Percentiles rank a stretch among this genome's conserved stretches.
phyloP scores from a whole-genome alignment of 2,888 invertebrate genomes.

The Morinoia aosen region DNA sequence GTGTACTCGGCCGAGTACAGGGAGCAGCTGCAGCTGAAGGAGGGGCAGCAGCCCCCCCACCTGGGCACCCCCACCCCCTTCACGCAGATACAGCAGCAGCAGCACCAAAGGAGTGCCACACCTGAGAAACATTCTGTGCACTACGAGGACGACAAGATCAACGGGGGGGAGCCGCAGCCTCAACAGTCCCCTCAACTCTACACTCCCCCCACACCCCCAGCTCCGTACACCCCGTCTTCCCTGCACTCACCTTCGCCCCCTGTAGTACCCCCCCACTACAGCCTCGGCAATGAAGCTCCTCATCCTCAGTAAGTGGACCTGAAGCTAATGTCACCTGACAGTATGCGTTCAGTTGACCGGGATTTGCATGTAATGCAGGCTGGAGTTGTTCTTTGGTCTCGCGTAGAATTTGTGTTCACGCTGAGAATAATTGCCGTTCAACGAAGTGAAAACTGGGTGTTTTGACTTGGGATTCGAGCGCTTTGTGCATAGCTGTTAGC shows the following conservation, averaged over 20 bases:
- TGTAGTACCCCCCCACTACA: background rate
- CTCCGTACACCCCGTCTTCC: background rate
- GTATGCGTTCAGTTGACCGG: too few relatives aligned
- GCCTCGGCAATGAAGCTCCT: background rate
- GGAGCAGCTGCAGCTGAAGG: constrained; percentile 27
- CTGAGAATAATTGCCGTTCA: too few relatives aligned
- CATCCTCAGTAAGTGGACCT: too few relatives aligned
- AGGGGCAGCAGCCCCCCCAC: background rate
- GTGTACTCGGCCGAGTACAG: constrained; percentile 46
- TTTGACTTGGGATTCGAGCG: too few relatives aligned
- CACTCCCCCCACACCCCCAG: constrained; percentile 12
- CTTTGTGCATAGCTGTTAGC: too few relatives aligned
- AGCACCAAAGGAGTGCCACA: background rate
- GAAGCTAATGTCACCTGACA: too few relatives aligned
- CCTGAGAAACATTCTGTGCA: constrained; percentile 30
- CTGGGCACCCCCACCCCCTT: constrained; percentile 57
- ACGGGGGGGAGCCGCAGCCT: background rate
- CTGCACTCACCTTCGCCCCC: background rate
- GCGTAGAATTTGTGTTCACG: too few relatives aligned
- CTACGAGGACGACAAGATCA: background rate
- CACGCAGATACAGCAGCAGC: constrained; percentile 54
- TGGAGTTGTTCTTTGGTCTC: too few relatives aligned
- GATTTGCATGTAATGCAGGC: too few relatives aligned
- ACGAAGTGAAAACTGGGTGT: too few relatives aligned
- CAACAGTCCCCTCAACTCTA: constrained; percentile 16